A percentile compares a stretch with the other conserved stretches of the same genome.
Evolutionary conservation across 2,888 invertebrate genomes (phyloP).

Genomic region (Amphipoea oculea): DNA sequence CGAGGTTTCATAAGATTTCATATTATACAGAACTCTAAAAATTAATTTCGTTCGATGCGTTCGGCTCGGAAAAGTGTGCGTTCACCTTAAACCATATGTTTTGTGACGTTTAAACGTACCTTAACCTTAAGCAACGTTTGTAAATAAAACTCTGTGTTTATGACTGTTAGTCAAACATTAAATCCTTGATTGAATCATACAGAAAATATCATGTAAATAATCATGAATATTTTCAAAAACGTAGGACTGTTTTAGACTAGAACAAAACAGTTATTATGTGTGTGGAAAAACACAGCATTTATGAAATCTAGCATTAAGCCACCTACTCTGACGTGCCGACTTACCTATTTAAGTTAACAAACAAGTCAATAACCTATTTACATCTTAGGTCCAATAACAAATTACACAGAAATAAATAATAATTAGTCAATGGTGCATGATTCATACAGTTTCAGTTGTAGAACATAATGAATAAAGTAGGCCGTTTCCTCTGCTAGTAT

Average conservation of each 20-base stretch:
- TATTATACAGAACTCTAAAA: too few species aligned
- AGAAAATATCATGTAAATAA: too few species aligned
- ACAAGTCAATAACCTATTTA: not conserved
- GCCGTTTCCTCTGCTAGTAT: slow-evolving; percentile 1
- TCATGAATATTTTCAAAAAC: not conserved
- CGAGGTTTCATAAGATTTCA: too few species aligned
- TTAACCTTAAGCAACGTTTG: too few species aligned
- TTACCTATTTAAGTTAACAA: not conserved
- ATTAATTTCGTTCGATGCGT: too few species aligned
- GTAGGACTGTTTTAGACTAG: not conserved
- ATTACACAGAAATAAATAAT: slow-evolving; percentile 12
- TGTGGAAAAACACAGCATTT: not conserved
- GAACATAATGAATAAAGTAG: not conserved
- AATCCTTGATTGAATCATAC: too few species aligned
- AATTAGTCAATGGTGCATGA: slow-evolving; percentile 4
- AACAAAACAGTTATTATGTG: not conserved
- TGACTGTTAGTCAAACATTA: too few species aligned
- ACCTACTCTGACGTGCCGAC: not conserved
- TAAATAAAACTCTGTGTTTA: too few species aligned
- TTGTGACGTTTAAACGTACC: too few species aligned
- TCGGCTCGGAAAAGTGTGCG: too few species aligned
- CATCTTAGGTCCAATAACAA: not conserved
- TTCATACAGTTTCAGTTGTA: slow-evolving; percentile 20
- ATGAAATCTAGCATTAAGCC: not conserved
- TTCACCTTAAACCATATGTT: too few species aligned